phyloP scores from a whole-genome alignment of 2,888 invertebrate species.

The Autographa gamma region DNA sequence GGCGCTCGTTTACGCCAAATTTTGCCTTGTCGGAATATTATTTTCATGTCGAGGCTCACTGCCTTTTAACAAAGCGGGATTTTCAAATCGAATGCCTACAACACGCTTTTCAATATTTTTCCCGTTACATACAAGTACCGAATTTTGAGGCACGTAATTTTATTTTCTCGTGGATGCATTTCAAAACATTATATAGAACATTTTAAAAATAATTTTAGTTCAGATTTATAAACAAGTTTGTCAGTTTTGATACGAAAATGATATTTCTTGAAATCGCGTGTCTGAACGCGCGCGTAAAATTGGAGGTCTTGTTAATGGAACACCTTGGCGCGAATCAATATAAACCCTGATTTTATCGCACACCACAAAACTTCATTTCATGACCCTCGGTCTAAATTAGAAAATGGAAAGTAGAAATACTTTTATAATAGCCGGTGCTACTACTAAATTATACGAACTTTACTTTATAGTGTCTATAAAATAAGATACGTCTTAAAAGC shows the following conservation, averaged over 20 bases:
- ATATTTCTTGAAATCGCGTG: conserved; percentile 52
- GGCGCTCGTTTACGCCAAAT: conserved; percentile 25
- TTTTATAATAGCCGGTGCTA: neutral
- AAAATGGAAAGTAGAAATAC: neutral
- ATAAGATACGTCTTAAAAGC: neutral
- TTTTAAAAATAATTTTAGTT: neutral
- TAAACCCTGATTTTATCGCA: conserved; percentile 69
- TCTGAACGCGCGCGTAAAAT: conserved; percentile 43
- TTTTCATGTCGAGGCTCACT: conserved; percentile 31
- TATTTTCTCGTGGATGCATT: neutral
- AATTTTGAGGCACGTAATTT: too few relatives aligned
- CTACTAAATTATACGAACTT: neutral
- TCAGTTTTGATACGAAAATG: conserved; percentile 27
- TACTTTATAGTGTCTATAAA: neutral
- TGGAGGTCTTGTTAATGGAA: conserved; percentile 60
- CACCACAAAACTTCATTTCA: conserved; percentile 62
- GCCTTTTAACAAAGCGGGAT: conserved; percentile 28
- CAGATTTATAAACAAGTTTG: neutral
- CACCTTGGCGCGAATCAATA: conserved; percentile 72
- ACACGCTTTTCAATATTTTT: conserved; percentile 6
- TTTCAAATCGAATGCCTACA: conserved; percentile 10
- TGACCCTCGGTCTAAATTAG: conserved; percentile 36
- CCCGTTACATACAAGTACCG: too few relatives aligned
- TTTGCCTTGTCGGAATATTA: conserved; percentile 30
- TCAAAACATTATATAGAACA: conserved; percentile 29